A percentile compares a stretch with the other conserved stretches of the same genome.
phyloP scores from a whole-genome alignment of 2,888 invertebrate species.

The Drosophila falleni region DNA sequence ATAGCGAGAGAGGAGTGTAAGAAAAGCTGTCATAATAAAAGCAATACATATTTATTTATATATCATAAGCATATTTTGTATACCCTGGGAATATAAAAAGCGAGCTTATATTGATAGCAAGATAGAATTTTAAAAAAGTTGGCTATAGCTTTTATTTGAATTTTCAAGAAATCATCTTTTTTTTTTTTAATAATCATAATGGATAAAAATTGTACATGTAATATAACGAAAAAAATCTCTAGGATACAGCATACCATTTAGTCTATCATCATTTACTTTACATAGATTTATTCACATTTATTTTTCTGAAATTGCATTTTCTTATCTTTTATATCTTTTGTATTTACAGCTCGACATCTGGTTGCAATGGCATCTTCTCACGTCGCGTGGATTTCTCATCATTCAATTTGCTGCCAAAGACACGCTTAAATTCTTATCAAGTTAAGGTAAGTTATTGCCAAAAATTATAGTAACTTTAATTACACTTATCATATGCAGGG shows the following conservation, averaged over 20 bases:
- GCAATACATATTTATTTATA: slow-evolving; percentile 24
- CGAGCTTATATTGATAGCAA: background rate
- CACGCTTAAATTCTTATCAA: slow-evolving; percentile 99
- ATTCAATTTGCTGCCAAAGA: slow-evolving; percentile 96
- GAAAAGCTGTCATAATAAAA: slow-evolving; percentile 49
- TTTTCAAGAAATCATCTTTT: background rate
- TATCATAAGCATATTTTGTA: slow-evolving; percentile 25
- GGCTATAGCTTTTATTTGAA: background rate
- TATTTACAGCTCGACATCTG: slow-evolving; percentile 92
- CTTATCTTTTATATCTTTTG: slow-evolving; percentile 64
- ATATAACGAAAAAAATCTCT: background rate
- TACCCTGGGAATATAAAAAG: slow-evolving; percentile 19
- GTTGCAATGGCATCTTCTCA: slow-evolving; percentile 96
- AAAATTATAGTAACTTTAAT: slow-evolving; percentile 1
- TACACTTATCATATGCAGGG: slow-evolving; percentile 11
- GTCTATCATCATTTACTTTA: slow-evolving; percentile 5
- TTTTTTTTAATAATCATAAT: background rate
- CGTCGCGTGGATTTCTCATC: slow-evolving; percentile 97
- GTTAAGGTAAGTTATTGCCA: slow-evolving; percentile 92
- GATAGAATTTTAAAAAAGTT: background rate
- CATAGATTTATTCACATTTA: background rate
- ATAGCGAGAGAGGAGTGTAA: slow-evolving; percentile 13
- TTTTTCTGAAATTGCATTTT: slow-evolving; percentile 33
- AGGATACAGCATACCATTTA: background rate
- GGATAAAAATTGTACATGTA: background rate